Percentiles rank a stretch among this genome's conserved stretches.
phyloP scores from a whole-genome alignment of 2,888 invertebrate genomes.

The Bellardia bayeri region DNA sequence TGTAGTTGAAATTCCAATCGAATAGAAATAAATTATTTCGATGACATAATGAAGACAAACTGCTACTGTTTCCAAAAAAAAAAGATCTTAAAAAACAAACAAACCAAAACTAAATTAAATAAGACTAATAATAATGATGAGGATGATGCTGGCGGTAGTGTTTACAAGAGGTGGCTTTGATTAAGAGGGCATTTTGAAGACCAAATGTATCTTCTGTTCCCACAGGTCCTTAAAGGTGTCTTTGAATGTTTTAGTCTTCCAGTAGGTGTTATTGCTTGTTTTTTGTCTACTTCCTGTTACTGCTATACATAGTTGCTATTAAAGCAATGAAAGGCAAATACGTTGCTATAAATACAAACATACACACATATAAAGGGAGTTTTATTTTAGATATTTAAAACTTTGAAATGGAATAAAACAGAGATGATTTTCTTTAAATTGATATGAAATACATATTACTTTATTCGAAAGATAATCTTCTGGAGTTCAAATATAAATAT shows the following conservation, averaged over 20 bases:
- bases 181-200: slow-evolving; percentile 21
- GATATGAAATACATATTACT: too few relatives aligned
- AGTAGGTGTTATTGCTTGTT: slow-evolving; percentile 40
- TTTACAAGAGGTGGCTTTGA: neutral
- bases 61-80: slow-evolving; percentile 8
- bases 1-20: neutral
- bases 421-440: too few relatives aligned
- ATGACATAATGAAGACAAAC: slow-evolving; percentile 63
- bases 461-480: too few relatives aligned
- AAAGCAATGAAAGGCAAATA: slow-evolving; percentile 76
- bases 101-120: neutral
- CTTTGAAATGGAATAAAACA: too few relatives aligned
- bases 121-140: slow-evolving; percentile 10
- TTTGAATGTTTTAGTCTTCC: neutral
- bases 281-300: neutral
- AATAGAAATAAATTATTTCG: slow-evolving; percentile 25
- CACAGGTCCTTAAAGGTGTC: slow-evolving; percentile 39
- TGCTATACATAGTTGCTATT: neutral
- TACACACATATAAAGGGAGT: too few relatives aligned
- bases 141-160: neutral
- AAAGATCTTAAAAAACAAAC: slow-evolving; percentile 1
- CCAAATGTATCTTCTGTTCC: slow-evolving; percentile 27
- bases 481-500: too few relatives aligned
- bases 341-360: neutral
- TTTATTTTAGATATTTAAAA: too few relatives aligned